phyloP scores from a whole-genome alignment of 2,113 vertebrate genomes.

The Poeciliopsis prolifica region DNA sequence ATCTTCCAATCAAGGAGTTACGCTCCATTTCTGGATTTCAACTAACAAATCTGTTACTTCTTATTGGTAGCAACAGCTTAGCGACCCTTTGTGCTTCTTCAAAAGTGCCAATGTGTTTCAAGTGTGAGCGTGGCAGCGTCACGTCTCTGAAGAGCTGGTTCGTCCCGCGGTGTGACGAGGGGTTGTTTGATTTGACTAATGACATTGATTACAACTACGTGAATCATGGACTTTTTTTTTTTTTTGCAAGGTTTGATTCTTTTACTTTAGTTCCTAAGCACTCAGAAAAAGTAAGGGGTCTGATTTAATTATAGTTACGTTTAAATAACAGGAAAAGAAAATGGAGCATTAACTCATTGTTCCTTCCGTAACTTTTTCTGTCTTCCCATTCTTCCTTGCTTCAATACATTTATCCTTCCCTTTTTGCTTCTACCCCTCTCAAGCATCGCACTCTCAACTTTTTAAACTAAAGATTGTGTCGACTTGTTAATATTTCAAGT shows the following conservation, averaged over 20 bases:
- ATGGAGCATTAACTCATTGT: too few species aligned
- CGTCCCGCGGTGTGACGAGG: constrained; percentile 13
- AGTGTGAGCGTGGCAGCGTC: constrained; percentile 28
- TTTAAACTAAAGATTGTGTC: neutral
- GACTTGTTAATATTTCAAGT: constrained; percentile 3
- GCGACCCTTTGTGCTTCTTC: constrained; percentile 52
- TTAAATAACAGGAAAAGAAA: too few species aligned
- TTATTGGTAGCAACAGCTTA: constrained; percentile 54
- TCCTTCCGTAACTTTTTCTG: too few species aligned
- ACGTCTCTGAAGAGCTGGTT: constrained; percentile 41
- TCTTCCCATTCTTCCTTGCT: neutral
- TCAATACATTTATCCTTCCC: too few species aligned
- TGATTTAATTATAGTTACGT: too few species aligned
- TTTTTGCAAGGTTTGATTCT: neutral
- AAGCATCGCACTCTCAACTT: too few species aligned
- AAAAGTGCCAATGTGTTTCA: constrained; percentile 55
- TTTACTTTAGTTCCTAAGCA: neutral
- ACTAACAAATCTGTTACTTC: constrained; percentile 56
- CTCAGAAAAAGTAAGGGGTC: too few species aligned
- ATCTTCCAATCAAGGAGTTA: constrained; percentile 41
- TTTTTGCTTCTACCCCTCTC: neutral
- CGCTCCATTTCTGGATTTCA: constrained; percentile 42
- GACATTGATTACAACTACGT: constrained; percentile 47
- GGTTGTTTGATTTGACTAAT: constrained; percentile 48
- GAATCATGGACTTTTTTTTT: constrained; percentile 3